Percentiles rank a stretch among this genome's conserved stretches.
Evolutionary conservation across 92 coral and sea anemone genomes (phyloP).

Genomic region (Porites rus): DNA sequence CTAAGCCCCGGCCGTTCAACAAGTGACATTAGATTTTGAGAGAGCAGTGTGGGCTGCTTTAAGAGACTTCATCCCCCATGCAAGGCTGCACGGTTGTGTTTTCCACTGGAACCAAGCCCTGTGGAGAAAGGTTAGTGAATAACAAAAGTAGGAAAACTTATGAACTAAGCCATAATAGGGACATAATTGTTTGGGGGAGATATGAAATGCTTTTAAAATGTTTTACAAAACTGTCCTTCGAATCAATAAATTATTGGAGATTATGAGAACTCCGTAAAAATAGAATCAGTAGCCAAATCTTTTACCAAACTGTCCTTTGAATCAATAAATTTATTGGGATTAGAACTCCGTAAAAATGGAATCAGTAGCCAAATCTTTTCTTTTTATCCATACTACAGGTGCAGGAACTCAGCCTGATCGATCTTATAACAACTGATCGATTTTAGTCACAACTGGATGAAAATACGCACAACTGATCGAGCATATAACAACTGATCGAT

Average conservation of each 20-base stretch:
- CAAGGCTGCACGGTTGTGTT: constrained; percentile 5
- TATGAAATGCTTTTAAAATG: background rate
- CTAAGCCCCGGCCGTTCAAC: constrained; percentile 19
- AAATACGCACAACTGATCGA: too few relatives aligned
- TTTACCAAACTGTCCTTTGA: too few relatives aligned
- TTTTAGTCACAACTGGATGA: too few relatives aligned
- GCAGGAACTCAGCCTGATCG: too few relatives aligned
- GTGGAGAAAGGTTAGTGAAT: constrained; percentile 12
- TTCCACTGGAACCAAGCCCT: constrained; percentile 8
- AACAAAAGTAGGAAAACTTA: constrained; percentile 7
- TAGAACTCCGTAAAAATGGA: too few relatives aligned
- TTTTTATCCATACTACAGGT: too few relatives aligned
- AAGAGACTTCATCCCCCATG: background rate
- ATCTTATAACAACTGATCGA: too few relatives aligned
- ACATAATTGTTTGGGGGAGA: background rate
- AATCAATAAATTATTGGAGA: background rate
- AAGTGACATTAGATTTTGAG: constrained; percentile 8
- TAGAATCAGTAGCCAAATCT: background rate
- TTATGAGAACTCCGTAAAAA: background rate
- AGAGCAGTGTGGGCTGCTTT: constrained; percentile 12
- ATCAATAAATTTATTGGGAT: too few relatives aligned
- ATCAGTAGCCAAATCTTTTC: too few relatives aligned
- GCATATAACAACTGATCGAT: too few relatives aligned
- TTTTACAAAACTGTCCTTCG: constrained; percentile 10
- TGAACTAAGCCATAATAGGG: background rate